Base-by-base conservation (phyloP, 2,113 vertebrate genomes). In the Hypocryptadius cinnamomeus region DNA sequence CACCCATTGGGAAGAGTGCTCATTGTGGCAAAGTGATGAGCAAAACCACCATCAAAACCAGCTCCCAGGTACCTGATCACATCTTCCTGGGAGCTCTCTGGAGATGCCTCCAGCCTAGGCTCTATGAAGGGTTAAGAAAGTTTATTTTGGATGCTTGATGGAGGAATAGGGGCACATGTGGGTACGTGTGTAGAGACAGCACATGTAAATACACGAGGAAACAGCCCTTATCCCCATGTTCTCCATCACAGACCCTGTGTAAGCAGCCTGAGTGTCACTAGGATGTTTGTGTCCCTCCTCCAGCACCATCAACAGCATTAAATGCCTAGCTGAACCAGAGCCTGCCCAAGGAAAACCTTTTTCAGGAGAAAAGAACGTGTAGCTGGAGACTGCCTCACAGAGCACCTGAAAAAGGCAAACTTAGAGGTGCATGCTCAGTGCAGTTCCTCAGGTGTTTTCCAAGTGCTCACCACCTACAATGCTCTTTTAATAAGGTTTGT, bases 151-250 rank as follows among this genome's bases (percentile, higher is more conserved):
- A 64, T 33, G 53, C 33, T 27, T 54, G 51, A 64, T 51, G 10
- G 27, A 61, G 35, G 42, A 83, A 48, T 4, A 6, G 37, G 64
- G 72, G 44, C 16, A 3, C 8, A 33, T 9, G 8, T 10, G 7
- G 8, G 8, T 19, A 3, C 13, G 4, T 19, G 11, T 30, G 6
- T 47, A 22, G 6, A 45, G 66, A 53, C 9, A 45, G 39, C 47
- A 27, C 0, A 0, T 3, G 21, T 53, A 66, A 80, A 68, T 40
- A 35, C 54, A 30, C 1, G 19, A 50, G 33, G 53, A 81, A 63
- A 6, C 13, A 1, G 51, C 23, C 22, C 15, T 53, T 11, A 3
- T 5, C 35, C 33, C 37, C 45, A 44, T 0, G 4, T 15, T 56
- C 20, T 70, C 51, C 24, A 42, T 17, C 56, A 66, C 39, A 91